Evolutionary conservation across 2,113 vertebrate genomes (phyloP), one percentile per base, ranked within the genome.

Genomic region (Phaethon lepturus): DNA sequence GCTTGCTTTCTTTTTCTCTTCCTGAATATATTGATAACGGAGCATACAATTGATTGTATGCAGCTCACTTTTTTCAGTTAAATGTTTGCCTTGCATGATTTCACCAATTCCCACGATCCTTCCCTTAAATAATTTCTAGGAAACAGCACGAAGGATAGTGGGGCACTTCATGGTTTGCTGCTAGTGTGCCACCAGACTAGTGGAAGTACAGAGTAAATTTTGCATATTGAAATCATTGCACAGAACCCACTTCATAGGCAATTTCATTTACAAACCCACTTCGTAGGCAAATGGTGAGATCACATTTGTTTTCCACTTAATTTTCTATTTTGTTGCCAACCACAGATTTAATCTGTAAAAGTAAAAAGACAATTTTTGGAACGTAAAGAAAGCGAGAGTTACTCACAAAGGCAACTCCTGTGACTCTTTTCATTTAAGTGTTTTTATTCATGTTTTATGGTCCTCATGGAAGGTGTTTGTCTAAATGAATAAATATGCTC

Each of bases 401-500:
- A 33, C 9, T 15, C 13, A 72, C 44, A 73, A 60, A 87, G 22
- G 29, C 10, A 87, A 80, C 44, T 55, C 24, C 15, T 44, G 16
- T 23, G 14, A 52, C 17, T 52, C 17, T 25, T 42, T 92, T 69
- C 40, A 38, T 75, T 82, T 68, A 71, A 90, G 13, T 31, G 33
- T 44, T 86, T 15, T 67, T 33, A 62, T 62, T 86, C 33, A 47
- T 1, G 0, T 47, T 96, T 86, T 83, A 55, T 66, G 12, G 16
- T 47, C 35, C 28, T 86, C 33, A 20, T 0, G 0, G 47, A 79
- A 86, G 10, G 2, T n/a, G 33, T 81, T 83, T 86, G 7, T 86
- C 59, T 59, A 86, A 81, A 94, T 71, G 20, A 90, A 93, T 38
- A 90, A 92, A 84, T 24, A 66, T 16, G 5, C n/a, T 84, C 22